A percentile compares a stretch with the other conserved stretches of the same genome.
These are phyloP conservation scores for Donacobius atricapilla DNA, from an alignment of 2,113 vertebrate genomes.

Conservation along the genomic window DNA sequence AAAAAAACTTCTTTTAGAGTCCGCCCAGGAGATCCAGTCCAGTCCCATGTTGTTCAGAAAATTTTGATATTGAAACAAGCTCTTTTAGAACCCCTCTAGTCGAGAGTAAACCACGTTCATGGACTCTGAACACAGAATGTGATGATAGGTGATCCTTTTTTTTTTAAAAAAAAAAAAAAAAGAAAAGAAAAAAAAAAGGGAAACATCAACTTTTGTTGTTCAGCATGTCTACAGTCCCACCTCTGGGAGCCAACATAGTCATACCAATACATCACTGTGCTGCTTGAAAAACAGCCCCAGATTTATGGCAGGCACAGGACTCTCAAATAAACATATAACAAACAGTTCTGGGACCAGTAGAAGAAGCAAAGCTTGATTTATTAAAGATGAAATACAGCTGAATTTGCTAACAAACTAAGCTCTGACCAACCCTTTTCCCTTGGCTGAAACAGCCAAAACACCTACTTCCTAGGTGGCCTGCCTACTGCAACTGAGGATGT, in stretches of 20 bases:
- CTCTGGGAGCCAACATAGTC: not conserved
- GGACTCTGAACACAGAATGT: not conserved
- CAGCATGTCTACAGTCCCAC: not conserved
- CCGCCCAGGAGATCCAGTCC: not conserved
- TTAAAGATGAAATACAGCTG: not conserved
- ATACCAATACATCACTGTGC: not conserved
- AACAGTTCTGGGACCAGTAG: not conserved
- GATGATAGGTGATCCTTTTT: not conserved
- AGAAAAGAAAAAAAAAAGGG: not conserved
- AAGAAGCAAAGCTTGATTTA: slow-evolving; percentile 9
- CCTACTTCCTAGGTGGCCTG: not conserved
- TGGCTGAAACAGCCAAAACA: not conserved
- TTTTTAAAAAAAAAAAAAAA: not conserved
- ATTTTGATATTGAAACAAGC: not conserved
- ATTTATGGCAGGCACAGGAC: slow-evolving; percentile 18
- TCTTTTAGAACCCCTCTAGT: not conserved
- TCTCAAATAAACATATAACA: slow-evolving; percentile 30
- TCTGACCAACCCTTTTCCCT: not conserved
- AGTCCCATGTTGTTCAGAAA: not conserved
- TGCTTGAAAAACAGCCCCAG: not conserved
- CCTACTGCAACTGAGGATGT: not conserved
- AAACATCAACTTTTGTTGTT: not conserved
- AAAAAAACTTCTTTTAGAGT: not conserved
- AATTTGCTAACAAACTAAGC: slow-evolving; percentile 10
- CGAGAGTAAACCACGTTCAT: not conserved